Conservation (phyloP, 1,140 invertebrate species). For the Neodiprion lecontei region DNA sequence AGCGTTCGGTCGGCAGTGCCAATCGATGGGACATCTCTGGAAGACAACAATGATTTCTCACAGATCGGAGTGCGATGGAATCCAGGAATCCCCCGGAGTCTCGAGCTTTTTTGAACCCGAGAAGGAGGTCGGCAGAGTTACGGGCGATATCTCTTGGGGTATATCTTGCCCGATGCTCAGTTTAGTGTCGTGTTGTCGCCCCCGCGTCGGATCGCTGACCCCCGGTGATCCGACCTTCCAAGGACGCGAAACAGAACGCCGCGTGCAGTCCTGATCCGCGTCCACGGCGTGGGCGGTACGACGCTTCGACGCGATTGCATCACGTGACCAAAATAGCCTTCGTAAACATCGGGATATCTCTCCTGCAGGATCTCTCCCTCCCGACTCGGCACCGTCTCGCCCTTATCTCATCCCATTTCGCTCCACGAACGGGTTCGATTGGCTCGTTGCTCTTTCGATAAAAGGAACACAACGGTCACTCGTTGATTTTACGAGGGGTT, state of each 20-base stretch:
- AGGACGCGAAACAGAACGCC: constrained; percentile 35
- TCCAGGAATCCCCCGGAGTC: too few species aligned
- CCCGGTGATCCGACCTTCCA: constrained; percentile 41
- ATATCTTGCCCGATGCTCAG: too few species aligned
- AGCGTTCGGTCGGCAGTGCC: constrained; percentile 49
- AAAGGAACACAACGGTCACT: too few species aligned
- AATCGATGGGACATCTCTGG: constrained; percentile 54
- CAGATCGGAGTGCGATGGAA: too few species aligned
- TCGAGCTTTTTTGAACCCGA: too few species aligned
- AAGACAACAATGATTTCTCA: background rate
- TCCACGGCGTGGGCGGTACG: constrained; percentile 29
- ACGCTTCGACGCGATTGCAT: constrained; percentile 34
- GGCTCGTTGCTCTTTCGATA: too few species aligned
- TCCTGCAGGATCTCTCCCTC: background rate
- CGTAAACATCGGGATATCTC: constrained; percentile 13
- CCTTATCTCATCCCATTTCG: too few species aligned
- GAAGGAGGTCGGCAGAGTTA: too few species aligned
- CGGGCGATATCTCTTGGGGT: too few species aligned
- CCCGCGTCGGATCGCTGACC: constrained; percentile 38
- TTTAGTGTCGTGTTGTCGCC: constrained; percentile 25
- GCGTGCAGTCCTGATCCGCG: constrained; percentile 16
- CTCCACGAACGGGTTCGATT: too few species aligned
- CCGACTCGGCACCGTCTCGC: too few species aligned
- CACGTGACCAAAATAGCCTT: constrained; percentile 42
- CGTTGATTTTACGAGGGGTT: too few species aligned